phyloP scores from a whole-genome alignment of 2,888 invertebrate species.

The Disparrhopalites patrizii region DNA sequence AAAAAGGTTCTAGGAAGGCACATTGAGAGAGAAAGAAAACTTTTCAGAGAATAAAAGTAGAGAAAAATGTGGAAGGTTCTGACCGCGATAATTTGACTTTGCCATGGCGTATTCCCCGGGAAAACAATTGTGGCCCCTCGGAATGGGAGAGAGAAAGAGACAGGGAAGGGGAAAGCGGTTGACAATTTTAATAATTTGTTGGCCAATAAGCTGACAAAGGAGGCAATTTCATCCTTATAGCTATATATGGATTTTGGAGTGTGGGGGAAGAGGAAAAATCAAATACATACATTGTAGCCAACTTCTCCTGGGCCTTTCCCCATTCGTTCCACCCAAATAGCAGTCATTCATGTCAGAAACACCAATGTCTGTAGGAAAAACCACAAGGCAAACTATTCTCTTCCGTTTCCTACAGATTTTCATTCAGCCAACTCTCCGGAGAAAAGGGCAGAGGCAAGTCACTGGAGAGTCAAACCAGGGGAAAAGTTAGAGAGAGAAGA shows the following conservation, averaged over 20 bases:
- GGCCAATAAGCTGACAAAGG: neutral
- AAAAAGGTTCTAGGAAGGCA: too few species aligned
- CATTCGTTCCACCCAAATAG: neutral
- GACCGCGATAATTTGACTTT: too few species aligned
- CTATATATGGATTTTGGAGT: neutral
- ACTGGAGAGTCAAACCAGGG: too few species aligned
- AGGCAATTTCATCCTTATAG: neutral
- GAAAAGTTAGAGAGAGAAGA: too few species aligned
- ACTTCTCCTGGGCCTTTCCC: too few species aligned
- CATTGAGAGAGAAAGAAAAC: neutral
- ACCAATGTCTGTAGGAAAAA: neutral
- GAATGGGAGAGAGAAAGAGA: neutral
- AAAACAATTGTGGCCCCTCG: too few species aligned
- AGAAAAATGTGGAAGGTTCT: neutral
- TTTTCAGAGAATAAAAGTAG: neutral
- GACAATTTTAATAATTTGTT: slow-evolving; percentile 5
- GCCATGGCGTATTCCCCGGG: too few species aligned
- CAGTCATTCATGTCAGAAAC: slow-evolving; percentile 8
- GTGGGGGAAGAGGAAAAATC: neutral
- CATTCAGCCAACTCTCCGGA: too few species aligned
- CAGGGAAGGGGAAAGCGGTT: neutral
- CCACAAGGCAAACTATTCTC: neutral
- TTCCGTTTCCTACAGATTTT: neutral
- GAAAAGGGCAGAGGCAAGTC: too few species aligned
- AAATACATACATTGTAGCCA: too few species aligned